Evolutionary conservation across 2,888 invertebrate species (phyloP).

Genomic region (Platycnemis pennipes): DNA sequence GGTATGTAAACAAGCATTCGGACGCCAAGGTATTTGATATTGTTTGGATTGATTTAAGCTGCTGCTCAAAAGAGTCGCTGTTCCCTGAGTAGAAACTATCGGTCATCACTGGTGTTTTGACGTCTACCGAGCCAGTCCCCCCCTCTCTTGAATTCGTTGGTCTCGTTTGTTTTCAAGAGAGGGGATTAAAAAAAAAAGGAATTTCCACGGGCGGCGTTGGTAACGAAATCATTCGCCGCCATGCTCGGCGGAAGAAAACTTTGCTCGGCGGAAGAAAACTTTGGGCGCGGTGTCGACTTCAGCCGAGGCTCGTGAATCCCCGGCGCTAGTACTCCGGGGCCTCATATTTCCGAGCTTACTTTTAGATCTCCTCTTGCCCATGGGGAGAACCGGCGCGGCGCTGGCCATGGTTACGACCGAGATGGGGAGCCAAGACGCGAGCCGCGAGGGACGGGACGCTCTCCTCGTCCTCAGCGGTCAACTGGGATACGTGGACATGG

Average conservation of each 20-base stretch:
- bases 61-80: no score
- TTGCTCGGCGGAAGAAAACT: background rate
- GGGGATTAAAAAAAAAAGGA: background rate
- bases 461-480: slow-evolving; percentile 40
- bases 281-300: background rate
- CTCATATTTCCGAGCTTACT: background rate
- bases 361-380: slow-evolving; percentile 1
- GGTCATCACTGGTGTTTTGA: background rate
- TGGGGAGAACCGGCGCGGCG: background rate
- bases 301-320: background rate
- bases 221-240: background rate
- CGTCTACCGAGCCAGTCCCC: background rate
- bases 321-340: background rate
- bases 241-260: background rate
- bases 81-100: background rate
- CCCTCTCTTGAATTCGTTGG: background rate
- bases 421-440: background rate
- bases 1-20: no score
- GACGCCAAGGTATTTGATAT: no score
- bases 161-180: background rate
- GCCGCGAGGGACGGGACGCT: background rate
- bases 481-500: slow-evolving; percentile 61
- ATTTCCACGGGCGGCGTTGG: background rate
- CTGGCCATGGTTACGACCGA: background rate
- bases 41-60: no score